Evolutionary conservation across 53 echinoderm and acorn worm species (phyloP).

Genomic region (Pentamera pediparva): DNA sequence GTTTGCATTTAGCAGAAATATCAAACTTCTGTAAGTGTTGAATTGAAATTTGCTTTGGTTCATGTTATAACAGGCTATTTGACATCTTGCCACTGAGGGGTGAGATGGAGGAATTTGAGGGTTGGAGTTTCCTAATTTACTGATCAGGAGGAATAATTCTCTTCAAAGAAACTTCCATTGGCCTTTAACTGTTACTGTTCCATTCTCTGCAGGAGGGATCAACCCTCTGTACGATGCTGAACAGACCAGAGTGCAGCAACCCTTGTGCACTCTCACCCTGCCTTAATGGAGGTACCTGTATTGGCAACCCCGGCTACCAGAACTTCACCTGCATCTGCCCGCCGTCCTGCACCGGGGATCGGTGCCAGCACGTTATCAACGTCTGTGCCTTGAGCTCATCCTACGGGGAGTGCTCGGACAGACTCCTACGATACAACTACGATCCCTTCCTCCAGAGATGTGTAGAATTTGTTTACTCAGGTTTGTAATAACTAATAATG

Average conservation of each 20-base stretch:
- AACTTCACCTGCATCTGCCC: constrained; percentile 83
- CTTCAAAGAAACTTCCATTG: no score
- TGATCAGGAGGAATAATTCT: no score
- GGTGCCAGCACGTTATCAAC: constrained; percentile 80
- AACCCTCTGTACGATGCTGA: constrained; percentile 41
- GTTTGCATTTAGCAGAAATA: no score
- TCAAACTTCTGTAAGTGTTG: no score
- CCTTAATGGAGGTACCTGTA: constrained; percentile 67
- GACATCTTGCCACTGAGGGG: no score
- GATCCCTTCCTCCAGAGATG: constrained; percentile 78
- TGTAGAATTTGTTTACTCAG: constrained; percentile 77
- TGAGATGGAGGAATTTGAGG: no score
- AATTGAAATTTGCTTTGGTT: no score
- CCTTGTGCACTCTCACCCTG: constrained; percentile 80
- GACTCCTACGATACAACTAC: constrained; percentile 61
- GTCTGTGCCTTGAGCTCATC: constrained; percentile 61
- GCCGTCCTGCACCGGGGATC: constrained; percentile 59
- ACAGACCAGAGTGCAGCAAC: constrained; percentile 58
- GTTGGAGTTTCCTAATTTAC: no score
- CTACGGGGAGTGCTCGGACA: constrained; percentile 51
- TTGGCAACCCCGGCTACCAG: constrained; percentile 49
- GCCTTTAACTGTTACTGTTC: not conserved
- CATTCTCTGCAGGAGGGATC: constrained; percentile 40
- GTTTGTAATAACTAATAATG: no score
- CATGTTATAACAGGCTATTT: no score